A percentile compares a stretch with the other conserved stretches of the same genome.
These are phyloP conservation scores for Dryadula phaetusa DNA, from an alignment of 2,888 invertebrate genomes.

Conservation along the genomic window DNA sequence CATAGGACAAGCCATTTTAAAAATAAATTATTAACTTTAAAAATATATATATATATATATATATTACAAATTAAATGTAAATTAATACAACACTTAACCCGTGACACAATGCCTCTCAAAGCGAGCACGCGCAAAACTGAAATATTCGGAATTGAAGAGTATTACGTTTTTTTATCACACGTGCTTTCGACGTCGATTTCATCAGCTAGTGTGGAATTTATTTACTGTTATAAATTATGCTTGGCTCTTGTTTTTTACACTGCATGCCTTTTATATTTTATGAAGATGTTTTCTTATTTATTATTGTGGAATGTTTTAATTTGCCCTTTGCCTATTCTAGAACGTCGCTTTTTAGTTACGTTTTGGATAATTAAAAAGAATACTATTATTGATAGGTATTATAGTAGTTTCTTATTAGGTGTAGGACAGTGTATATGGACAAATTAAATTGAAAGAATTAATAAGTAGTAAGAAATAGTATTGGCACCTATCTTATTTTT, in stretches of 20 bases:
- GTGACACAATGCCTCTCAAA: constrained; percentile 50
- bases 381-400: too few relatives aligned
- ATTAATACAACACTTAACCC: constrained; percentile 43
- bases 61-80: constrained; percentile 35
- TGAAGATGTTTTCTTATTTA: neutral
- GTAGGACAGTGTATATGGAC: too few relatives aligned
- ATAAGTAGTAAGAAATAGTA: too few relatives aligned
- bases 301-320: neutral
- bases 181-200: constrained; percentile 33
- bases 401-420: too few relatives aligned
- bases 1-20: constrained; percentile 77
- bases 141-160: constrained; percentile 14
- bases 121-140: constrained; percentile 32
- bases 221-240: constrained; percentile 18
- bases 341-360: neutral
- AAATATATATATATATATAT: too few relatives aligned
- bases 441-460: too few relatives aligned
- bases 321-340: neutral
- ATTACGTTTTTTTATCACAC: constrained; percentile 22
- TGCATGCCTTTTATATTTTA: neutral
- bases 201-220: constrained; percentile 28
- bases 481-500: too few relatives aligned
- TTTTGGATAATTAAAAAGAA: too few relatives aligned
- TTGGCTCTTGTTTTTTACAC: constrained; percentile 1
- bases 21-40: constrained; percentile 30